phyloP scores from a whole-genome alignment of 2,113 vertebrate genomes.

The Crotalus horridus region DNA sequence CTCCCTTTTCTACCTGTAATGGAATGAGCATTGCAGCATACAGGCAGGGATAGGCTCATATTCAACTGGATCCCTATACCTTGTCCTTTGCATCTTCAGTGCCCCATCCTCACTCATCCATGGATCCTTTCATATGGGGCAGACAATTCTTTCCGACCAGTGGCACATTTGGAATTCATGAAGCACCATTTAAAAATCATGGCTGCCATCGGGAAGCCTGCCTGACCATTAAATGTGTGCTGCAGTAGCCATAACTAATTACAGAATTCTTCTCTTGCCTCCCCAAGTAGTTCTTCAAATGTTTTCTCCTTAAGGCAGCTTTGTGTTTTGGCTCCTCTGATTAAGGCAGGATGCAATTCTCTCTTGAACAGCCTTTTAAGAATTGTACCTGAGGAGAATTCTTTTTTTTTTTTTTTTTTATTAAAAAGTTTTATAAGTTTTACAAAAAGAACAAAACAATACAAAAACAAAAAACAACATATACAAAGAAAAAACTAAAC shows the following conservation, averaged over 20 bases:
- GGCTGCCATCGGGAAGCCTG: background rate
- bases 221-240: background rate
- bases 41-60: background rate
- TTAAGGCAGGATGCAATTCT: background rate
- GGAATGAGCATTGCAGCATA: background rate
- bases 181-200: background rate
- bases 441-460: too few species aligned
- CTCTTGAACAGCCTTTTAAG: background rate
- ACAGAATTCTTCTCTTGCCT: background rate
- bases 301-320: background rate
- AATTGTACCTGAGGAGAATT: background rate
- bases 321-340: background rate
- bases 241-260: background rate
- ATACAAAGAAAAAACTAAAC: too few species aligned
- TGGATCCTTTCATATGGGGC: background rate
- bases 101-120: background rate
- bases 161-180: background rate
- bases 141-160: too few species aligned
- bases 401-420: too few species aligned
- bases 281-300: background rate
- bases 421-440: too few species aligned
- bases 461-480: too few species aligned
- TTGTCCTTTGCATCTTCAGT: background rate
- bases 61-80: background rate
- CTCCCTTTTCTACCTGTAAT: background rate